Evolutionary conservation across 2,888 invertebrate genomes (phyloP).

Genomic region (Lithodes maja): DNA sequence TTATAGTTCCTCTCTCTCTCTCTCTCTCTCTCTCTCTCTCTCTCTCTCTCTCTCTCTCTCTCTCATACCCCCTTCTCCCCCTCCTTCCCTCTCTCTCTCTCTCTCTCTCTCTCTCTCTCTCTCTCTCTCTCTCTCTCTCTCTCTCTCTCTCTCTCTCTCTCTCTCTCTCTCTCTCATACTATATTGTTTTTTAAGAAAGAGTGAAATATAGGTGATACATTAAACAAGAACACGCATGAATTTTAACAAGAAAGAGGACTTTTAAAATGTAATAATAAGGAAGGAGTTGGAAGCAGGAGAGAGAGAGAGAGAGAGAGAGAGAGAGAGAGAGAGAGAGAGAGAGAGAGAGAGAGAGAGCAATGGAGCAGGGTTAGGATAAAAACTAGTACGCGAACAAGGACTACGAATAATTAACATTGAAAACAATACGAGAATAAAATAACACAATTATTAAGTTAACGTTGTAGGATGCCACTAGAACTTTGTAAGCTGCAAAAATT

Average conservation of each 20-base stretch:
- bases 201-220: too few species aligned
- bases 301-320: background rate
- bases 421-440: too few species aligned
- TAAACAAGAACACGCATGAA: too few species aligned
- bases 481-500: too few species aligned
- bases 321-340: too few species aligned
- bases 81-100: background rate
- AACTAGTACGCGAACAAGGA: too few species aligned
- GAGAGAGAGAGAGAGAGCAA: background rate
- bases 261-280: background rate
- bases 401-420: too few species aligned
- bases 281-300: background rate
- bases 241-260: too few species aligned
- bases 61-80: background rate
- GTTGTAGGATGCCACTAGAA: too few species aligned
- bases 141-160: too few species aligned
- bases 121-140: background rate
- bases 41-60: background rate
- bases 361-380: too few species aligned
- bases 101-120: slow-evolving; percentile 1
- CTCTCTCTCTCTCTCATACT: background rate
- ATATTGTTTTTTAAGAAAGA: background rate
- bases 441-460: too few species aligned
- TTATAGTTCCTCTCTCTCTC: background rate
- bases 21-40: background rate